A percentile compares a stretch with the other conserved stretches of the same genome.
phyloP scores from a whole-genome alignment of 2,888 invertebrate genomes.

The Sarcophaga subvicina region DNA sequence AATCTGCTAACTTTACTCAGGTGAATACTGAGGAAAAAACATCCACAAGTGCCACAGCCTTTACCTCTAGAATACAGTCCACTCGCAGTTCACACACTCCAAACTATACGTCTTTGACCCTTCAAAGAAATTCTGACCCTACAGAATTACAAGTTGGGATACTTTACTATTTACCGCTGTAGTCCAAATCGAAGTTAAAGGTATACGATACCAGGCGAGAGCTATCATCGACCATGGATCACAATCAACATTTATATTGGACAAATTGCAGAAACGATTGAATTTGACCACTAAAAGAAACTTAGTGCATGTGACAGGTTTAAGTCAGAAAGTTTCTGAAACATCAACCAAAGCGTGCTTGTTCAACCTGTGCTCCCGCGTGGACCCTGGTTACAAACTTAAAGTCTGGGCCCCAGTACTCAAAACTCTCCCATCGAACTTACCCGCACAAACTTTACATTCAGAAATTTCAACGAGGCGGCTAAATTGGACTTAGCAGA shows the following conservation, averaged over 20 bases:
- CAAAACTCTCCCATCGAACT: neutral
- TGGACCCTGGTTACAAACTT: neutral
- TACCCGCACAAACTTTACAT: neutral
- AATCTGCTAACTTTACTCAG: neutral
- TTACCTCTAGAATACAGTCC: neutral
- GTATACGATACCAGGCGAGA: neutral
- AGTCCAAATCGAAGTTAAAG: neutral
- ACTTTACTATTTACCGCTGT: neutral
- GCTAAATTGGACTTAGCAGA: neutral
- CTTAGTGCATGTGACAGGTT: too few relatives aligned
- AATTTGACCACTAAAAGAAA: too few relatives aligned
- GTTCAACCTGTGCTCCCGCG: constrained; percentile 1
- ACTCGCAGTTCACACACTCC: too few relatives aligned
- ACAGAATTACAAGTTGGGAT: neutral
- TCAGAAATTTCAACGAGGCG: neutral
- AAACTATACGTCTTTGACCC: neutral
- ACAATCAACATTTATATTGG: too few relatives aligned
- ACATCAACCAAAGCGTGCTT: neutral
- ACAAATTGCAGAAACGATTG: too few relatives aligned
- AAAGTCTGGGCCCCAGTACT: neutral
- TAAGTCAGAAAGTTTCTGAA: too few relatives aligned
- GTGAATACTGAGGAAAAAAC: neutral
- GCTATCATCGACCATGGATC: too few relatives aligned
- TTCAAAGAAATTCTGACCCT: neutral
- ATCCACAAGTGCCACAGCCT: neutral